Evolutionary conservation across 2,888 invertebrate genomes (phyloP), one percentile per base, ranked within the genome.

Genomic region (Mechanitis mazaeus): DNA sequence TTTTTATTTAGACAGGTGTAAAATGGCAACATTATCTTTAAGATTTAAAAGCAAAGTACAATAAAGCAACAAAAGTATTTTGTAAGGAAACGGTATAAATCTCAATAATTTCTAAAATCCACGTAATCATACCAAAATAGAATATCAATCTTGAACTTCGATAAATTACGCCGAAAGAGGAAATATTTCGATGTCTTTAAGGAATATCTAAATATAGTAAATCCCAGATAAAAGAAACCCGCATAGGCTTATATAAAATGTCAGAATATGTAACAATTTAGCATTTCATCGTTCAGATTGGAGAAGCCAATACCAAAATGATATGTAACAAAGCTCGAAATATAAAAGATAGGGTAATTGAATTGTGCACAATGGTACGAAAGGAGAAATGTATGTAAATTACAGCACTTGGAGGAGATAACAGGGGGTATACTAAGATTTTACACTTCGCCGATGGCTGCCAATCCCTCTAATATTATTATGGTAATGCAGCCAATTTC

Each of bases 401-500:
- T 76, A 72, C 75, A 64, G 72, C 70, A 73, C 70, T 72, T 69
- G 69, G 67, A 64, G 68, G 66, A 68, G 80, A 80, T 84, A 84
- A 83, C 83, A 79, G 78, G 74, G 80, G 76, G 78, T 80, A 78
- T 78, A 78, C 83, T 79, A 79, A 85, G 84, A 84, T 85, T 85
- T 85, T 83, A 86, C 85, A 83, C 84, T 81, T 76, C 79, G 81
- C 74, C 81, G 81, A 84, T 85, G 81, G 83, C 83, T 86, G 85
- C 87, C 87, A 87, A 88, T 87, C 86, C 85, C 81, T 85, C 81
- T 88, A 84, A 87, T 89, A 88, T 84, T 85, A 88, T 88, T 89
- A 89, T 89, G 89, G 83, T 85, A 89, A 89, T 89, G 80, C 80
- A 76, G 74, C 81, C 87, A 87, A 87, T 89, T 89, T 86, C 87